A percentile compares a stretch with the other conserved stretches of the same genome.
Conservation (phyloP, 2,113 vertebrate genomes). For the Anoplopoma fimbria region DNA sequence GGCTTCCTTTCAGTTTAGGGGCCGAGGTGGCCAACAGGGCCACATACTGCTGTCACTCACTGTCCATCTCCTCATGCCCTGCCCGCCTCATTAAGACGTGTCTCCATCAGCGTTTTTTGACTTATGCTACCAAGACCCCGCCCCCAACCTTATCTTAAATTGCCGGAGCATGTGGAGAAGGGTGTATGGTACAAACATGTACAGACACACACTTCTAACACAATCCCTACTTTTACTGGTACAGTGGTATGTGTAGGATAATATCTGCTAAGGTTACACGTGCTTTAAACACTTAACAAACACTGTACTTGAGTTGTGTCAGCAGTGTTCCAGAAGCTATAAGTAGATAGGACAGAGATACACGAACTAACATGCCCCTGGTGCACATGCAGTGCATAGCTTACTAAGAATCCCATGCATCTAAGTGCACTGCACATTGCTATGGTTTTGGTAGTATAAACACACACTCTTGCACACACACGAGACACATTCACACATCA, state of each 20-base stretch:
- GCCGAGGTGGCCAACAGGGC: slow-evolving; percentile 17
- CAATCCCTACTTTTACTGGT: slow-evolving; percentile 19
- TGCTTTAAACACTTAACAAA: slow-evolving; percentile 13
- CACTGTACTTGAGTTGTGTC: slow-evolving; percentile 26
- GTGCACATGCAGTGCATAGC: slow-evolving; percentile 49
- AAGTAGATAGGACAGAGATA: slow-evolving; percentile 13
- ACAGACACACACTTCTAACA: slow-evolving; percentile 41
- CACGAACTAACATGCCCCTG: slow-evolving; percentile 44
- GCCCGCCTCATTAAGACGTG: slow-evolving; percentile 47
- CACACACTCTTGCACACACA: slow-evolving; percentile 49
- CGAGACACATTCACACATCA: slow-evolving; percentile 59
- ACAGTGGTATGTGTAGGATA: background rate
- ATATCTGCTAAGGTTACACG: slow-evolving; percentile 37
- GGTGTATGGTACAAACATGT: slow-evolving; percentile 48
- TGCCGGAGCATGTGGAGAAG: slow-evolving; percentile 31
- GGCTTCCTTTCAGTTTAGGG: slow-evolving; percentile 63
- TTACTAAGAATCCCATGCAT: slow-evolving; percentile 52
- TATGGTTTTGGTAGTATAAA: slow-evolving; percentile 50
- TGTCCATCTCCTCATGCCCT: background rate
- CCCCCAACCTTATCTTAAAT: slow-evolving; percentile 40
- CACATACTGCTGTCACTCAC: slow-evolving; percentile 4
- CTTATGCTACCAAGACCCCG: slow-evolving; percentile 31
- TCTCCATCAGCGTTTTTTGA: slow-evolving; percentile 49
- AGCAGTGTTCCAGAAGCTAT: slow-evolving; percentile 41
- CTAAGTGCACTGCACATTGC: slow-evolving; percentile 44